Percentiles rank a stretch among this genome's conserved stretches.
These are phyloP conservation scores for Eristalis intricaria DNA, from an alignment of 2,888 invertebrate species.

Conservation along the genomic window DNA sequence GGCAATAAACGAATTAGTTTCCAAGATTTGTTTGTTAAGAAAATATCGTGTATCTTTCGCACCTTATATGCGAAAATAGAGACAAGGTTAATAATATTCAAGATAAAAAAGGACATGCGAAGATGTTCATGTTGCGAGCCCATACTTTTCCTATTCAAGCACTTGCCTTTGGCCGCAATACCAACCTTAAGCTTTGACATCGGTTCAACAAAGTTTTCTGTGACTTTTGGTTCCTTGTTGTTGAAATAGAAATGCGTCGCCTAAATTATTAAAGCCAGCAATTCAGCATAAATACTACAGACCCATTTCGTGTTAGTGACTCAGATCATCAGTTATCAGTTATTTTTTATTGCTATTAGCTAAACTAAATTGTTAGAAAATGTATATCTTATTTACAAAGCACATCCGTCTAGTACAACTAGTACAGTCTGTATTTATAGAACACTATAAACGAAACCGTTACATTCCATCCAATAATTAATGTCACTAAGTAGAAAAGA, in stretches of 20 bases:
- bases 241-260: too few relatives aligned
- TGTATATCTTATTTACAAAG: constrained; percentile 54
- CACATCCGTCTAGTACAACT: constrained; percentile 83
- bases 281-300: too few relatives aligned
- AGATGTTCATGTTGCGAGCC: too few relatives aligned
- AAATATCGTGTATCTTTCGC: neutral
- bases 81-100: too few relatives aligned
- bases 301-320: neutral
- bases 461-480: constrained; percentile 92
- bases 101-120: too few relatives aligned
- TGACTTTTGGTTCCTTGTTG: too few relatives aligned
- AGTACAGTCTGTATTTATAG: constrained; percentile 90
- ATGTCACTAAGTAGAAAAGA: constrained; percentile 89
- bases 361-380: constrained; percentile 62
- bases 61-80: too few relatives aligned
- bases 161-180: too few relatives aligned
- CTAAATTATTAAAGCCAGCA: too few relatives aligned
- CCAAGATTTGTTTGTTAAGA: constrained; percentile 20
- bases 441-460: constrained; percentile 91
- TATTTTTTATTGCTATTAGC: constrained; percentile 50
- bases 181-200: too few relatives aligned
- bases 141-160: too few relatives aligned
- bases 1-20: neutral
- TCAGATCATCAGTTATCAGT: neutral
- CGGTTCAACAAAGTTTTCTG: too few relatives aligned